Evolutionary conservation across 2,113 vertebrate species (phyloP).

Genomic region (Oceanites oceanicus): DNA sequence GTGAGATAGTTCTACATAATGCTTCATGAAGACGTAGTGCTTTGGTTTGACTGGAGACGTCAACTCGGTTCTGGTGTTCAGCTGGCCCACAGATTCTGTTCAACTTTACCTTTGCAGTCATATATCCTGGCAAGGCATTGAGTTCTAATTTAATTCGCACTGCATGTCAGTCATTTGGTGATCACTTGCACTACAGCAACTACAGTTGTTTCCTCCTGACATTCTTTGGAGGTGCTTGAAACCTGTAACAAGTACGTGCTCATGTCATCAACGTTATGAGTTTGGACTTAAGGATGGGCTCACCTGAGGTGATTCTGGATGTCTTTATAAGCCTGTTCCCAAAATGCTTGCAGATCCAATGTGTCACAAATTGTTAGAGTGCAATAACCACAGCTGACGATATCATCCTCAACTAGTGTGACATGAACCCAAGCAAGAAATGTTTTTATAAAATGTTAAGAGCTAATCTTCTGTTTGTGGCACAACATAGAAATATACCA

Average conservation of each 20-base stretch:
- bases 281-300: background rate
- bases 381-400: background rate
- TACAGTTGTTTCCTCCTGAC: background rate
- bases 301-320: background rate
- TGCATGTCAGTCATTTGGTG: background rate
- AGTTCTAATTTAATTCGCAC: background rate
- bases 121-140: background rate
- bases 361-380: background rate
- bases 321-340: background rate
- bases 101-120: background rate
- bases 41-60: background rate
- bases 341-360: background rate
- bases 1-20: background rate
- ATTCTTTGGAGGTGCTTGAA: background rate
- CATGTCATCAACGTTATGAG: background rate
- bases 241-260: background rate
- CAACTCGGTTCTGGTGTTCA: background rate
- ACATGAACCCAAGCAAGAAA: background rate
- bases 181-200: background rate
- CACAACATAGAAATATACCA: background rate
- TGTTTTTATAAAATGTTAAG: background rate
- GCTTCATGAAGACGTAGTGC: background rate
- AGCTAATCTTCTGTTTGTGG: background rate
- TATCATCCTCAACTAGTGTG: background rate
- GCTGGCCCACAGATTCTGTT: background rate